Evolutionary conservation across 2,888 invertebrate genomes (phyloP), one percentile per base, ranked within the genome.

Genomic region (Mesodorylaimus sp.): DNA sequence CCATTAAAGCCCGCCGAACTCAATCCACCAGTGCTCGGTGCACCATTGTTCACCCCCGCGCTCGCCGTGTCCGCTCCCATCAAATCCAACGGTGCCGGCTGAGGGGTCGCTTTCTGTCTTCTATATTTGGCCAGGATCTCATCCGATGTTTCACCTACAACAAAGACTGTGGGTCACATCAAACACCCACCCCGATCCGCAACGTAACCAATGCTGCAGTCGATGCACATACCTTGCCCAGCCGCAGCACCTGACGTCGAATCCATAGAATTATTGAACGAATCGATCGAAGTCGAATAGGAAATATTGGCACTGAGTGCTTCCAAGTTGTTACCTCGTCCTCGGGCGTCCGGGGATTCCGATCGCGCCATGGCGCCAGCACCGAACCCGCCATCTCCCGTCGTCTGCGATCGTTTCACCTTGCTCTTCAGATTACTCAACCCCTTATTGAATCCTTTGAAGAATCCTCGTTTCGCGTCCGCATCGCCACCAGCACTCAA

Each of bases 81-180:
- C 13, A n/a, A 10, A 13, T 36, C 13, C 10, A n/a, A n/a, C n/a
- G 13, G 36, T 10, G 13, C 36, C 36, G 36, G 36, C n/a, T 10
- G n/a, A n/a, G 13, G 13, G n/a, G 13, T n/a, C 36, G 36, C n/a
- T 36, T 10, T 16, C n/a, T 36, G 19, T 41, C 10, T 41, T 13
- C 89, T 75, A 70, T 93, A 93, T 70, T 91, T 93, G 39, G 86
- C 91, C 57, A 93, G 74, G 63, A 93, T 93, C 63, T 91, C 88
- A 62, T 91, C 89, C 0, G 83, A 80, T 32, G 78, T 78, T 71
- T 87, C 87, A 62, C 68, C 68, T 58, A 72, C 63, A 16, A 49
- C 56, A 48, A 45, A 42, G 19, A 44, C 38, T 51, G 36, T 32
- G 32, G n/a, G 21, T 24, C 24, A 25, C 19, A 28, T 25, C 16